A percentile compares a stretch with the other conserved stretches of the same genome.
phyloP scores from a whole-genome alignment of 2,113 vertebrate genomes.

The Lutjanus erythropterus region DNA sequence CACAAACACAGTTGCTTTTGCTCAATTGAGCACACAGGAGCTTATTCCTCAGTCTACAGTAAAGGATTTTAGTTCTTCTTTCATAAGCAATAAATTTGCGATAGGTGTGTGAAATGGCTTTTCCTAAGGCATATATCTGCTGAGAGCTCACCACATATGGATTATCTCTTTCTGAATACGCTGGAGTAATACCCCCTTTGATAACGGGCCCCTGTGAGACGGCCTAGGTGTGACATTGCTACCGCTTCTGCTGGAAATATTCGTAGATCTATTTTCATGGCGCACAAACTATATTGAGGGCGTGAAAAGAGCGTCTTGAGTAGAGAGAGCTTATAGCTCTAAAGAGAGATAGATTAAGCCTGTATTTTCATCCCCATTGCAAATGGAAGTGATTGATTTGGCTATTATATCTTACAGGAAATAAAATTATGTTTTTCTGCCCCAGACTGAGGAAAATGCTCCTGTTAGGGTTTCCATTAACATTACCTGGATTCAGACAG shows the following conservation, averaged over 20 bases:
- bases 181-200: constrained; percentile 55
- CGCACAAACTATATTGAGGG: constrained; percentile 29
- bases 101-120: constrained; percentile 66
- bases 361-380: constrained; percentile 36
- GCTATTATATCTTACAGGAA: constrained; percentile 57
- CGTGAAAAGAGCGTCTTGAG: constrained; percentile 31
- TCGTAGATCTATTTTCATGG: constrained; percentile 45
- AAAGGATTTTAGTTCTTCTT: constrained; percentile 56
- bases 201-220: constrained; percentile 49
- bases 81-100: constrained; percentile 71
- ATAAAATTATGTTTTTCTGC: constrained; percentile 56
- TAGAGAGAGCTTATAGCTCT: constrained; percentile 34
- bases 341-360: constrained; percentile 58
- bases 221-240: constrained; percentile 58
- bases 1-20: constrained; percentile 45
- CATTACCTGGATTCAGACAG: constrained; percentile 34
- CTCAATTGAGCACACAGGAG: constrained; percentile 30
- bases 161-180: constrained; percentile 64
- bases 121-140: constrained; percentile 57
- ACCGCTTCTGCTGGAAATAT: constrained; percentile 47
- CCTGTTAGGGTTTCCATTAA: constrained; percentile 47
- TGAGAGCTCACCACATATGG: constrained; percentile 52
- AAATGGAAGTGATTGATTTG: constrained; percentile 72
- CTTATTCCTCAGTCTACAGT: constrained; percentile 29
- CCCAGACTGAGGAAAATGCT: constrained; percentile 28